Evolutionary conservation across 2,888 invertebrate genomes (phyloP).

Genomic region (Macaria notata): DNA sequence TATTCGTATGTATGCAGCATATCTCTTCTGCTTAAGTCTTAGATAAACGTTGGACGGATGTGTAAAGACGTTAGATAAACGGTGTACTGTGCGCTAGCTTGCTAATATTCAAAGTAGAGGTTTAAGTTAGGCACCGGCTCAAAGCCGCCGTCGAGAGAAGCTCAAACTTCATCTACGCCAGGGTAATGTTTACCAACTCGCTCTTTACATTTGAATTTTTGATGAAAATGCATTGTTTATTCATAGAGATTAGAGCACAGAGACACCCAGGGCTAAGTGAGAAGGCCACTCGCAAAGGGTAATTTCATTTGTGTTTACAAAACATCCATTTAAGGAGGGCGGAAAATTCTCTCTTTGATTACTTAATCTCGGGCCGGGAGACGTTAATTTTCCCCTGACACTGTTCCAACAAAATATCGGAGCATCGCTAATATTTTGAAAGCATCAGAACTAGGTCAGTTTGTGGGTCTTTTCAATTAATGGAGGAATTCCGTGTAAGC

Average conservation of each 20-base stretch:
- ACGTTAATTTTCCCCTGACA: constrained; percentile 39
- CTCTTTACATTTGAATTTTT: constrained; percentile 35
- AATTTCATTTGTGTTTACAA: constrained; percentile 37
- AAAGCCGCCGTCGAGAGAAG: constrained; percentile 3
- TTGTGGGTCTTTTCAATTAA: constrained; percentile 6
- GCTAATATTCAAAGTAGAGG: constrained; percentile 34
- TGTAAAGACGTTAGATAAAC: constrained; percentile 20
- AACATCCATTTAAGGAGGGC: constrained; percentile 32
- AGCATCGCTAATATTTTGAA: constrained; percentile 7
- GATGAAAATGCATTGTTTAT: constrained; percentile 38
- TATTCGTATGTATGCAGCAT: not conserved
- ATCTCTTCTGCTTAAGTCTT: too few relatives aligned
- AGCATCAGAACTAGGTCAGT: constrained; percentile 11
- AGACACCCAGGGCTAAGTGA: constrained; percentile 24
- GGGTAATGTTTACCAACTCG: constrained; percentile 32
- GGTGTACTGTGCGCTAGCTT: constrained; percentile 9
- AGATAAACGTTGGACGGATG: constrained; percentile 18
- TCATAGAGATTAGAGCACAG: constrained; percentile 31
- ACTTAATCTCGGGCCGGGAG: constrained; percentile 38
- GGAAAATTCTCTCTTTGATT: constrained; percentile 39
- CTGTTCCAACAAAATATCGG: constrained; percentile 37
- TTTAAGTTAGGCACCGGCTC: constrained; percentile 13
- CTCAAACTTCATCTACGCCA: constrained; percentile 20
- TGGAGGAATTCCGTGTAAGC: not conserved
- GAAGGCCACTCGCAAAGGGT: constrained; percentile 24